Percentiles rank a stretch among this genome's conserved stretches.
Conservation (phyloP, 2,113 vertebrate genomes). For the Etheostoma cragini region DNA sequence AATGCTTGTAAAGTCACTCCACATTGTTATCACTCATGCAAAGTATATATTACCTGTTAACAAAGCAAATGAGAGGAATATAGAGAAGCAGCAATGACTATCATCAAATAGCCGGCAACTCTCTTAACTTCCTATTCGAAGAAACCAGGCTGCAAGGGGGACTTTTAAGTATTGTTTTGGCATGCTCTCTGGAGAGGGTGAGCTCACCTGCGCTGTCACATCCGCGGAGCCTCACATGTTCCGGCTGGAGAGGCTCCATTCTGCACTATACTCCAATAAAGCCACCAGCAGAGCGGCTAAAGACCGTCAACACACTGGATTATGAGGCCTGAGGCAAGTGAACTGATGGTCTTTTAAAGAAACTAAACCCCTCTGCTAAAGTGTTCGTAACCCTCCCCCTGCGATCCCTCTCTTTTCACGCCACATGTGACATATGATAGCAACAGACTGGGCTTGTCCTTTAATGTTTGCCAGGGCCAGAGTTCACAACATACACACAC, state of each 20-base stretch:
- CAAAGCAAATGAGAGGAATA: not conserved
- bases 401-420: slow-evolving; percentile 14
- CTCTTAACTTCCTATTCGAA: not conserved
- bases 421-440: slow-evolving; percentile 79
- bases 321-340: slow-evolving; percentile 2
- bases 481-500: slow-evolving; percentile 72
- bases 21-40: not conserved
- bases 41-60: not conserved
- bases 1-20: not conserved
- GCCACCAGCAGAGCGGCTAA: not conserved
- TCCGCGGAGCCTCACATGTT: slow-evolving; percentile 53
- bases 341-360: slow-evolving; percentile 65
- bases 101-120: not conserved
- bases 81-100: not conserved
- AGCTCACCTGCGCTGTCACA: slow-evolving; percentile 82
- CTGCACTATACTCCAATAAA: slow-evolving; percentile 15
- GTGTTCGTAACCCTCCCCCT: slow-evolving; percentile 40
- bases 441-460: slow-evolving; percentile 73
- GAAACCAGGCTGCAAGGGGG: not conserved
- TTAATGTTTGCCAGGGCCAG: slow-evolving; percentile 77
- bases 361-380: slow-evolving; percentile 53
- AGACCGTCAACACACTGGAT: slow-evolving; percentile 20
- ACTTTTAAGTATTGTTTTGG: not conserved
- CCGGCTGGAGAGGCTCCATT: slow-evolving; percentile 73
- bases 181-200: slow-evolving; percentile 6